phyloP scores from a whole-genome alignment of 2,113 vertebrate species.

The Triplophysa siluroides region DNA sequence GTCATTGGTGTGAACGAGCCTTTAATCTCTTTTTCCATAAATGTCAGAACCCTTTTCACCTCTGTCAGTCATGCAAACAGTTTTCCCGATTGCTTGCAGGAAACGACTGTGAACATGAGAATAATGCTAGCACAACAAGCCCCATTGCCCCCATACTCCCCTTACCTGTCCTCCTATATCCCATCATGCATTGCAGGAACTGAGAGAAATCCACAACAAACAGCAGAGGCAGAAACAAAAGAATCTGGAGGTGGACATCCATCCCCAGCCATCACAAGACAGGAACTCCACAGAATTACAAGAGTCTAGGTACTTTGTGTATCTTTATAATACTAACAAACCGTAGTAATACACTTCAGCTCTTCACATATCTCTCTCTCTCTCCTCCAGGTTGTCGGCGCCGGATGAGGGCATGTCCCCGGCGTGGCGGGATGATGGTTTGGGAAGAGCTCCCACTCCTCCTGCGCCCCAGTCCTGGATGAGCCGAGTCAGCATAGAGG shows the following conservation, averaged over 20 bases:
- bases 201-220: constrained; percentile 91
- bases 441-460: constrained; percentile 55
- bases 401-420: constrained; percentile 59
- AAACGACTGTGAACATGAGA: constrained; percentile 22
- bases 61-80: background rate
- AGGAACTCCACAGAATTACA: constrained; percentile 66
- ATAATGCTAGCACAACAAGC: background rate
- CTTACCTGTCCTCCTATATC: constrained; percentile 64
- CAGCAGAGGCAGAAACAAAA: constrained; percentile 93
- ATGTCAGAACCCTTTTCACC: no score
- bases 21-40: no score
- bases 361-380: background rate
- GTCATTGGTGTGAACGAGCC: no score
- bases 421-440: constrained; percentile 64
- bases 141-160: constrained; percentile 52
- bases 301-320: constrained; percentile 65
- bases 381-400: constrained; percentile 58
- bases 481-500: constrained; percentile 79
- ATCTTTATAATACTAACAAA: background rate
- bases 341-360: background rate
- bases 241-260: constrained; percentile 66
- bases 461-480: constrained; percentile 71
- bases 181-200: constrained; percentile 80
- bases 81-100: constrained; percentile 38
- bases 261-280: constrained; percentile 53